A percentile compares a stretch with the other conserved stretches of the same genome.
phyloP scores from a whole-genome alignment of 2,113 vertebrate species.

The Gorsachius goisagi region DNA sequence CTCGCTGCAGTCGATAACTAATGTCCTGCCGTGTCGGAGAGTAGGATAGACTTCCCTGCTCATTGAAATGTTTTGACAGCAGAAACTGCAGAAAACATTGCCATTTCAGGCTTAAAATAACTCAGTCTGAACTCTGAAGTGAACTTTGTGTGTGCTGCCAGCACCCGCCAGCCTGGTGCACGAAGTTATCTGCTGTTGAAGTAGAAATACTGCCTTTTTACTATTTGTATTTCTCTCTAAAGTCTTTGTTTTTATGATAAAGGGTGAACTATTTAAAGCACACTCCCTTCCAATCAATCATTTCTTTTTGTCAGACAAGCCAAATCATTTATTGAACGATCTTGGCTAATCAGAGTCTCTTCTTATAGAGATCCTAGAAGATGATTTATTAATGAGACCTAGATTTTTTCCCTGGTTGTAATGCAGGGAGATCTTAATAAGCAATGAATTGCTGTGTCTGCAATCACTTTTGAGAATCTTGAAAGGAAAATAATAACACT shows the following conservation, averaged over 20 bases:
- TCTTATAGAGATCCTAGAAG: neutral
- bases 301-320: neutral
- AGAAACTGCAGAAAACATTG: neutral
- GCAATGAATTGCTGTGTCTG: constrained; percentile 52
- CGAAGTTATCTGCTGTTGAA: neutral
- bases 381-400: constrained; percentile 58
- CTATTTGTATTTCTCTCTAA: neutral
- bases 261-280: constrained; percentile 1
- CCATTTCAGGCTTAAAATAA: neutral
- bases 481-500: constrained; percentile 41
- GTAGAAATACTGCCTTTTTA: neutral
- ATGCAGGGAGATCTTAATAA: constrained; percentile 38
- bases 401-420: constrained; percentile 3
- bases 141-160: neutral
- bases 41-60: neutral
- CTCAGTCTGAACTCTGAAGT: neutral
- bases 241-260: neutral
- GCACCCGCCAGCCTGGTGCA: neutral
- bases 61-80: neutral
- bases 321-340: neutral
- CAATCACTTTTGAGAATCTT: constrained; percentile 44
- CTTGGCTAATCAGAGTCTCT: neutral
- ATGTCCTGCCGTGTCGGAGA: neutral
- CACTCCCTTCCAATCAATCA: neutral
- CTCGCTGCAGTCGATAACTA: neutral